Evolutionary conservation across 2,888 invertebrate genomes (phyloP), one percentile per base, ranked within the genome.

Genomic region (Luperina nickerlii): DNA sequence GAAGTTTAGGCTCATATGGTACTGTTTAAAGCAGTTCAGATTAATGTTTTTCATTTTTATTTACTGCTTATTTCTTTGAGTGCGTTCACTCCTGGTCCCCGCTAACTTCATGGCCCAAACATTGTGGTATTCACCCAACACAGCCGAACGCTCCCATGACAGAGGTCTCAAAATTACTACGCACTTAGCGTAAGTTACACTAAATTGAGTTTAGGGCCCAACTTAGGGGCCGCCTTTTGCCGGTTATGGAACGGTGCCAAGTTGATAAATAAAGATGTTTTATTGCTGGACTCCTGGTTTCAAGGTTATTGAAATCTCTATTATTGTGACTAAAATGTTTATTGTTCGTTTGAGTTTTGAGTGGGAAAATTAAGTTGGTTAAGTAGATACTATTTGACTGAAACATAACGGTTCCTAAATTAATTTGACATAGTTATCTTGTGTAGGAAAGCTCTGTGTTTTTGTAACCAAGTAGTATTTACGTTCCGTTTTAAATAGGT

Each of bases 131-230:
- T 81, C 69, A 57, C 63, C 84, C 67, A 78, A 80, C 72, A 72
- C 83, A 81, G 77, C 69, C 81, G 57, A 86, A 79, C 76, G 74
- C 76, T 74, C 11, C 78, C 65, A 74, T 81, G 82, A 86, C 90
- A 86, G 76, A 88, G 82, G 84, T 83, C 67, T 68, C 74, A 83
- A 88, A 88, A 88, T 88, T 88, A 88, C 87, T 88, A 89, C 88
- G 84, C 88, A 88, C 84, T 90, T 89, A 86, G 77, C 78, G 79
- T 84, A 84, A 90, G 77, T 88, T 88, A 86, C 71, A 80, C 82
- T 79, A 88, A 86, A 86, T 89, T 86, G 77, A 89, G 88, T 89
- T 88, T 84, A 78, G 81, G 86, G 79, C 72, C 81, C 72, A 71
- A 81, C 78, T 88, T 89, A 83, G 78, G 68, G 60, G 68, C 78